These are phyloP conservation scores for Sycophila sp. DNA, from an alignment of 1,140 invertebrate species.

Conservation along the genomic window DNA sequence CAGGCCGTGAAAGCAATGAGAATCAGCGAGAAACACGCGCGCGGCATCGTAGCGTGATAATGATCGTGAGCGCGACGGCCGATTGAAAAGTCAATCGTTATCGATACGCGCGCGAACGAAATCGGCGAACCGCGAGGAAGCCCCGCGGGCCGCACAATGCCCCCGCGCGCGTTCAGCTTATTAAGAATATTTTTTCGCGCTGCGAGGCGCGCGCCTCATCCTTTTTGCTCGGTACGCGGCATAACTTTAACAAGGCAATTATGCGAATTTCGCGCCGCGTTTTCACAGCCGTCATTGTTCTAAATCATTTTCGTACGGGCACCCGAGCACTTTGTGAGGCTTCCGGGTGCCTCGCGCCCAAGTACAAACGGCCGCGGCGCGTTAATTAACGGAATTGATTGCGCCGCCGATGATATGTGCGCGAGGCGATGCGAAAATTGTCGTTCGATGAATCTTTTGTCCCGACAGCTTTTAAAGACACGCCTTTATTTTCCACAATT, in stretches of 20 bases:
- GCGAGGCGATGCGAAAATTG: background rate
- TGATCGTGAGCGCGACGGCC: background rate
- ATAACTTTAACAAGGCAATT: slow-evolving; percentile 31
- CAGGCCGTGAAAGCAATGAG: too few species aligned
- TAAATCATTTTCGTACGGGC: slow-evolving; percentile 20
- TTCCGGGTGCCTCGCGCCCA: background rate
- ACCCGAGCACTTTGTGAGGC: background rate
- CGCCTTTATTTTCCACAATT: too few species aligned
- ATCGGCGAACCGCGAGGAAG: slow-evolving; percentile 1
- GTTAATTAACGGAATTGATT: slow-evolving; percentile 38
- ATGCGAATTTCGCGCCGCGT: background rate
- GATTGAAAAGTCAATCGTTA: slow-evolving; percentile 29
- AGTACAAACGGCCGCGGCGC: background rate
- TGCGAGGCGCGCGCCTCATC: background rate
- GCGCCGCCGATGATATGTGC: background rate
- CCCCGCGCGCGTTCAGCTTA: background rate
- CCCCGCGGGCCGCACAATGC: background rate
- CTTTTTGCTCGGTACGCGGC: background rate
- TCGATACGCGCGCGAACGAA: background rate
- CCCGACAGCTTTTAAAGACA: too few species aligned
- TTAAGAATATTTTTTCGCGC: slow-evolving; percentile 21
- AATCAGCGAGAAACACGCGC: background rate
- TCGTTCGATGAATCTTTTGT: background rate
- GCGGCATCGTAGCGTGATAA: background rate
- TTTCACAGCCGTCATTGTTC: slow-evolving; percentile 5